phyloP scores from a whole-genome alignment of 2,113 vertebrate genomes.

The Dolichotis patagonum region DNA sequence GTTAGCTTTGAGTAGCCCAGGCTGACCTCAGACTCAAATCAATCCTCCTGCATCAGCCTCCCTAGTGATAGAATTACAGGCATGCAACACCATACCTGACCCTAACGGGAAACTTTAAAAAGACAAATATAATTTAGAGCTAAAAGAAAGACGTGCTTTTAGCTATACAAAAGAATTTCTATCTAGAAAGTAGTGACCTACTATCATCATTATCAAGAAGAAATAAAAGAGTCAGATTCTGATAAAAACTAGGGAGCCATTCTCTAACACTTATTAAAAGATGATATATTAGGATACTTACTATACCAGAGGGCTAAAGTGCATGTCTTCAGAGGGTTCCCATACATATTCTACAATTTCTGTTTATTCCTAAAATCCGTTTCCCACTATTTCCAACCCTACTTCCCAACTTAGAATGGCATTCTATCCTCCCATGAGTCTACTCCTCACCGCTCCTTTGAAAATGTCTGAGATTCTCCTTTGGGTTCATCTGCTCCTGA shows the following conservation, averaged over 20 bases:
- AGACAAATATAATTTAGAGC: background rate
- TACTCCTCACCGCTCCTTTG: constrained; percentile 80
- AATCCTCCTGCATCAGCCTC: background rate
- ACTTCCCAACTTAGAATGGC: constrained; percentile 53
- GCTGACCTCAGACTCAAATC: background rate
- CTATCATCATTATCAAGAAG: constrained; percentile 38
- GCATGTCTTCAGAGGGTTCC: constrained; percentile 12
- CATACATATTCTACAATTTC: constrained; percentile 6
- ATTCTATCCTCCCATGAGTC: constrained; percentile 62
- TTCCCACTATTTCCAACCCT: constrained; percentile 65
- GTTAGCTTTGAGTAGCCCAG: background rate
- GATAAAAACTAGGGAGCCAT: constrained; percentile 29
- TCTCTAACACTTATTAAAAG: constrained; percentile 40
- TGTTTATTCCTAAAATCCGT: constrained; percentile 46
- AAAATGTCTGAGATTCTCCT: constrained; percentile 78
- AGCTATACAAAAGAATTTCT: constrained; percentile 40
- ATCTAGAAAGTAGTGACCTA: constrained; percentile 47
- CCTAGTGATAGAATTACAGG: background rate
- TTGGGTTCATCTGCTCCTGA: constrained; percentile 76
- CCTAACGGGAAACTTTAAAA: background rate
- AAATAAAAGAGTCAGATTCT: constrained; percentile 60
- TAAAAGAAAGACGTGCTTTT: constrained; percentile 37
- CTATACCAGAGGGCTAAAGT: constrained; percentile 22
- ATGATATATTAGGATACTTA: constrained; percentile 31
- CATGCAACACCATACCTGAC: background rate